phyloP scores from a whole-genome alignment of 2,797 vertebrate species.

The Balearica regulorum region DNA sequence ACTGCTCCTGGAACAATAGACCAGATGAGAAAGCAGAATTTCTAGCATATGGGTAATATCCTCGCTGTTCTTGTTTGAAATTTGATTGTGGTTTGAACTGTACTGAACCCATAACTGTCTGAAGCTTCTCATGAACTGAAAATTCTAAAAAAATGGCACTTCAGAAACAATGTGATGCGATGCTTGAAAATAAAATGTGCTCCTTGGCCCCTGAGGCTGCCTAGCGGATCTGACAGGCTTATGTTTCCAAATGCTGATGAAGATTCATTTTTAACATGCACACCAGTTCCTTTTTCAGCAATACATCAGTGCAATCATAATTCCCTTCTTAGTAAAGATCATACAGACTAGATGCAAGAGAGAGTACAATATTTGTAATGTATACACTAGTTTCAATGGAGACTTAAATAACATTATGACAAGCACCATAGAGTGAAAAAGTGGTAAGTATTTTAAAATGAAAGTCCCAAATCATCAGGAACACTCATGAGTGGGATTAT shows the following conservation, averaged over 20 bases:
- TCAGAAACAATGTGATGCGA: background rate
- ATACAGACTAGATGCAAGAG: background rate
- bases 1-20: background rate
- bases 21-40: background rate
- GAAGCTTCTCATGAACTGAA: background rate
- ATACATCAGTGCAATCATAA: background rate
- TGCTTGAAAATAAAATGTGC: background rate
- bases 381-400: background rate
- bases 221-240: background rate
- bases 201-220: background rate
- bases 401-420: background rate
- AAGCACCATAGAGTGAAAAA: background rate
- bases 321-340: background rate
- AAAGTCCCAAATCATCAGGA: conserved; percentile 1
- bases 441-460: background rate
- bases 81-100: background rate
- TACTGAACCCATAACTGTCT: background rate
- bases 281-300: background rate
- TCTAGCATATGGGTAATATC: background rate
- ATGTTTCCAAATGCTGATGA: background rate
- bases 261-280: background rate
- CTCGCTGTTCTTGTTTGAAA: background rate
- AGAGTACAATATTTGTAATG: background rate
- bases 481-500: background rate
- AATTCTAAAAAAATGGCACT: background rate